Conservation (phyloP, 2,113 vertebrate genomes). For the Psophia crepitans region DNA sequence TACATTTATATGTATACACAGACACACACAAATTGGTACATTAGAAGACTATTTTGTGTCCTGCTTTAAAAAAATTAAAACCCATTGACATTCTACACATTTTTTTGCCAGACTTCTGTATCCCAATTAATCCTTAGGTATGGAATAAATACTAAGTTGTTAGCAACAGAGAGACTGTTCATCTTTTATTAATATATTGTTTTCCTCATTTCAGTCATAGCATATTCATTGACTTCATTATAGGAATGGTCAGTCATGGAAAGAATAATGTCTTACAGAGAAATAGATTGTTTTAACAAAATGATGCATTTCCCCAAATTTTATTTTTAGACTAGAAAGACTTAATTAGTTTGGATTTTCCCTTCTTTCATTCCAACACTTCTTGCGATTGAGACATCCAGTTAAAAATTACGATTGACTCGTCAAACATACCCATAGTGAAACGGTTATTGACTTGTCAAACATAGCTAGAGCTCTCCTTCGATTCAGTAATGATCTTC, state of each 20-base stretch:
- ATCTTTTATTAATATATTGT: background rate
- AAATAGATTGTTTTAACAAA: background rate
- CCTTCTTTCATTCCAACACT: background rate
- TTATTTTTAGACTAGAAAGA: background rate
- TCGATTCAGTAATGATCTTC: background rate
- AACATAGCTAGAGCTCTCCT: background rate
- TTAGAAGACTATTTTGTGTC: background rate
- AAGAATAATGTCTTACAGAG: background rate
- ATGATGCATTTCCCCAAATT: background rate
- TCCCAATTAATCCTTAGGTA: background rate
- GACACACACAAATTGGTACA: background rate
- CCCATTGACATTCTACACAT: background rate
- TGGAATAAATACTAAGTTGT: background rate
- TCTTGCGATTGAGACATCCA: background rate
- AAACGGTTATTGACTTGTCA: background rate
- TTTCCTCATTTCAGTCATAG: background rate
- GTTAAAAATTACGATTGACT: background rate
- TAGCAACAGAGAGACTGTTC: background rate
- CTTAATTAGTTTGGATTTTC: background rate
- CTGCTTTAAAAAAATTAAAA: background rate
- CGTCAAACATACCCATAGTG: background rate
- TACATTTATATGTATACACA: accelerated
- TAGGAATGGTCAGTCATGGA: background rate
- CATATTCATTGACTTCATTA: background rate
- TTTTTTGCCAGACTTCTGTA: background rate